Evolutionary conservation across 1,140 invertebrate genomes (phyloP), one percentile per base, ranked within the genome.

Genomic region (Orchestia grillus): DNA sequence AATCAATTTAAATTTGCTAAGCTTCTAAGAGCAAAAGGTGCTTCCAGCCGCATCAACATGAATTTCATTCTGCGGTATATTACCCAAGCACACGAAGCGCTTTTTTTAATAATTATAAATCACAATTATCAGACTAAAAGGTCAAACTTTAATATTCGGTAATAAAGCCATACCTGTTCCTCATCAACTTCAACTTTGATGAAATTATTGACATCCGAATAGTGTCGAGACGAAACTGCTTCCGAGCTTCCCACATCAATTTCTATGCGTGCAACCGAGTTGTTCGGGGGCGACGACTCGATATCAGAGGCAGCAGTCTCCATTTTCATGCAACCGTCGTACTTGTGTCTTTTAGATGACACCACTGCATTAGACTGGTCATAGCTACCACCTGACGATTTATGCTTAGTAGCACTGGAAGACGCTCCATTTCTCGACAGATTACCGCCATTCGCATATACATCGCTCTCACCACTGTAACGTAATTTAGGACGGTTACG

Each of bases 171-270:
- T 92, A 92, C 90, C 90, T 92, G 90, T 28, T 92, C 90, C 43
- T 92, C 90, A 92, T 92, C 90, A 43, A 92, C 90, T 92, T 92
- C 90, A 40, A 92, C 90, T 36, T 92, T 92, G 90, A 92, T 92
- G 36, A 92, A 92, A 92, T 92, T 92, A 53, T 53, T 19, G 23
- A 92, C 44, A 92, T 92, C 90, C 11, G 90, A 92, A 42, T 92
- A 92, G 36, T 42, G 90, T 28, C 90, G 90, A 6, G 41, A 28
- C 43, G 90, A 3, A 92, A 92, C 44, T 42, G 90, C 43, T 16
- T 92, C 90, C 16, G 90, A 44, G 90, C 90, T 92, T 15, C 43
- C 90, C 11, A 42, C 90, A 92, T 92, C 90, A 43, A 92, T 92
- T 92, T 92, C 90, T 41, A 92, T 92, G 40, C 90, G 90, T 42